Evolutionary conservation across 2,888 invertebrate species (phyloP), one percentile per base, ranked within the genome.

Genomic region (Pheosia gnoma): DNA sequence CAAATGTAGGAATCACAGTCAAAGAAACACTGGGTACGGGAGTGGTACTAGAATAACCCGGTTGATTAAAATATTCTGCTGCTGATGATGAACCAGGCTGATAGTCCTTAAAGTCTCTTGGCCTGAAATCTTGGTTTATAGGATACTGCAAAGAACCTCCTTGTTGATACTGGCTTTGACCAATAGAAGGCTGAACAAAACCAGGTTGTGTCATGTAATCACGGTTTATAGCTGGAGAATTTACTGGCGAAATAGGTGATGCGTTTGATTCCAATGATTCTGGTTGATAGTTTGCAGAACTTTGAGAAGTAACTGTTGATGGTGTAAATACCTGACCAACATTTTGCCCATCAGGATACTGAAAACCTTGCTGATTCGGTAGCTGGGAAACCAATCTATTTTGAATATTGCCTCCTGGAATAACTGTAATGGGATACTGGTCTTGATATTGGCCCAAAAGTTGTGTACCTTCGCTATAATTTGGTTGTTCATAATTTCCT

Each of bases 281-380:
- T 45, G 25, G 9, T 57, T 45, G 57, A 10, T 45, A 45, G n/a
- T 36, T 45, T 36, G 3, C 7, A 13, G 13, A 5, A 25, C 4
- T 13, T 56, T 56, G 56, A n/a, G 56, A 25, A 56, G 60, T 53
- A 13, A 9, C 58, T 53, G 62, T 59, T 13, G 64, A 55, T 38
- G 60, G 55, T 3, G 25, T 38, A 54, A 10, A 53, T 9, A 54
- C 11, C 39, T 45, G 57, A 56, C 4, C 11, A 11, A 54, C 11
- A 38, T 54, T 2, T 0, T 64, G 68, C 41, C n/a, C 47, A 53
- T 0, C 5, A 51, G 65, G 41, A 56, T 62, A 59, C 8, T 58
- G 61, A 3, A 60, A 41, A 9, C 41, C 61, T 37, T 65, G 65
- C 5, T 60, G 57, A 36, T 36, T 45, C 4, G 45, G 13, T 45